Evolutionary conservation across 2,797 vertebrate genomes (phyloP), one percentile per base, ranked within the genome.

Genomic region (Melanogrammus aeglefinus): DNA sequence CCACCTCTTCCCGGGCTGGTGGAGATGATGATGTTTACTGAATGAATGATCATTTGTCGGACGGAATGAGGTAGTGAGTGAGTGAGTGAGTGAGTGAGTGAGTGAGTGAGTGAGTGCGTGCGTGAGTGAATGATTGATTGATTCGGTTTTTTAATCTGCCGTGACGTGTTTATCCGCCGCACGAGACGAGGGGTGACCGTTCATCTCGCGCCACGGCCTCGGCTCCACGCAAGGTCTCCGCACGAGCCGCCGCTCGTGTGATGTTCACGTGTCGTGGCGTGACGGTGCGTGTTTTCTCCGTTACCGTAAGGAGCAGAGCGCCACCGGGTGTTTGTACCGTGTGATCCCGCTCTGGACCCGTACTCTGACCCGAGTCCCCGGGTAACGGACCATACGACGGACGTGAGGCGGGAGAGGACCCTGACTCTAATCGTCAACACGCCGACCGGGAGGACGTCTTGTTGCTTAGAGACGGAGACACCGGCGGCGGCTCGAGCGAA

Each of bases 381-480:
- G 51, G 21, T n/a, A 21, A 18, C 51, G 18, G 51, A 57, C 51
- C 21, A 3, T n/a, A 21, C 44, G 51, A 57, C 0, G 2, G 4
- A 2, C 41, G 41, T 8, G 8, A 44, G 41, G 41, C 41, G 41
- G 2, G 2, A 6, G 51, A 57, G 51, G 51, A 57, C 51, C 51
- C 51, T 47, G 44, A 6, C 41, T 44, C 9, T 44, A 44, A 51
- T 9, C 35, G 13, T 14, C 9, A 10, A 44, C 13, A 72, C 57
- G 63, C 21, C 29, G 5, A 72, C 31, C 29, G 66, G 29, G 21
- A 18, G 29, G 27, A 36, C 16, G 71, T 72, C 71, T 36, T 36
- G 71, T 72, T 72, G 71, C 71, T 72, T 72, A 18, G 71, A 72
- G 71, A 72, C 70, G 33, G 72, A 74, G 12, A 47, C 51, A 57